These are phyloP conservation scores for Noctua fimbriata DNA, from an alignment of 2,888 invertebrate species.

Conservation along the genomic window DNA sequence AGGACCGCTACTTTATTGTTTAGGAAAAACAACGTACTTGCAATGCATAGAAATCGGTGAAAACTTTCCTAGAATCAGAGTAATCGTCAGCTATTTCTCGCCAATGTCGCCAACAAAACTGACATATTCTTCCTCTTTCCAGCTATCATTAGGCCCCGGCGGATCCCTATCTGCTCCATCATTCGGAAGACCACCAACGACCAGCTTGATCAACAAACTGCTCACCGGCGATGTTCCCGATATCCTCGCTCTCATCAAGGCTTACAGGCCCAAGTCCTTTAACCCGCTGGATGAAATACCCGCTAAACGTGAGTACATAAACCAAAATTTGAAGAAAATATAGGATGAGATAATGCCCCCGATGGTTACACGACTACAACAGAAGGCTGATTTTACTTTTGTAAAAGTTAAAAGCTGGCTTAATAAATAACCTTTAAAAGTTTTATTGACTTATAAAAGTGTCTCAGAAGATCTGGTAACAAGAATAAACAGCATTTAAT, in stretches of 20 bases:
- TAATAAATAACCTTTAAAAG: background rate
- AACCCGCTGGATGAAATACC: slow-evolving; percentile 91
- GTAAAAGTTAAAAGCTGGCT: background rate
- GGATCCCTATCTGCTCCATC: slow-evolving; percentile 85
- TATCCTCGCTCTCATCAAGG: slow-evolving; percentile 88
- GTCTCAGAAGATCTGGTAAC: background rate
- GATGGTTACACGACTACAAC: background rate
- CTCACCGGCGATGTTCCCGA: slow-evolving; percentile 91
- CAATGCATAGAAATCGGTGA: background rate
- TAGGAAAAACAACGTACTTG: background rate
- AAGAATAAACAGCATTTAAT: background rate
- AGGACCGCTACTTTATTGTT: background rate
- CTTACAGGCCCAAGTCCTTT: slow-evolving; percentile 89
- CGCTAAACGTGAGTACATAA: slow-evolving; percentile 89
- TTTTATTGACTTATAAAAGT: background rate
- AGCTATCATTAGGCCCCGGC: slow-evolving; percentile 72
- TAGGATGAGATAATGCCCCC: too few relatives aligned
- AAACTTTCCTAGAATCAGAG: background rate
- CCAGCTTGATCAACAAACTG: slow-evolving; percentile 91
- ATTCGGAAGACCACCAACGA: slow-evolving; percentile 89
- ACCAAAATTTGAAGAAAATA: background rate
- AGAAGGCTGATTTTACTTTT: background rate
- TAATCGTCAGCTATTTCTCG: background rate
- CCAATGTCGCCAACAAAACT: background rate
- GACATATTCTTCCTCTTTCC: background rate